Evolutionary conservation across 2,797 vertebrate genomes (phyloP).

Genomic region (Malurus splendens): DNA sequence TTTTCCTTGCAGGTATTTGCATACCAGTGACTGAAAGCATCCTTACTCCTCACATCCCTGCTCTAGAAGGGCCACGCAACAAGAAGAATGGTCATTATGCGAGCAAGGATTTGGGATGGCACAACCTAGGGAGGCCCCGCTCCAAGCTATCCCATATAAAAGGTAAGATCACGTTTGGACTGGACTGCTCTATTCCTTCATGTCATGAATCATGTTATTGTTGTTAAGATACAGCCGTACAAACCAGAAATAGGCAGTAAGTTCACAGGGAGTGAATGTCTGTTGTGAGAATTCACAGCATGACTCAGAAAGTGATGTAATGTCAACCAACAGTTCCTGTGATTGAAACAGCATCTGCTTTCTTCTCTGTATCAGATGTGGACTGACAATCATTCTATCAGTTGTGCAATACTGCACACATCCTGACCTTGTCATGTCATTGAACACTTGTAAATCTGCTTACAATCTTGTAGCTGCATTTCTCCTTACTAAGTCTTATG

Average conservation of each 20-base stretch:
- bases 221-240: neutral
- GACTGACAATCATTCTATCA: neutral
- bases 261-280: neutral
- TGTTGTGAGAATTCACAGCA: neutral
- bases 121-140: conserved; percentile 80
- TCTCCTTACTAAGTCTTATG: neutral
- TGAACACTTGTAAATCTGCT: neutral
- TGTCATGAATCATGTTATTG: neutral
- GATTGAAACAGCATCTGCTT: neutral
- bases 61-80: conserved; percentile 81
- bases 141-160: conserved; percentile 85
- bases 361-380: neutral
- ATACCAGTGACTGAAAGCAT: conserved; percentile 87
- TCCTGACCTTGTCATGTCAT: neutral
- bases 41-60: conserved; percentile 85
- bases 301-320: neutral
- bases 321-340: neutral
- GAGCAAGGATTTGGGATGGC: conserved; percentile 89
- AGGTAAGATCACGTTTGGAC: conserved; percentile 69
- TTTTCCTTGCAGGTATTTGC: conserved; percentile 82
- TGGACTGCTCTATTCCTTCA: neutral
- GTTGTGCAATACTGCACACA: neutral
- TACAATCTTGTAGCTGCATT: neutral
- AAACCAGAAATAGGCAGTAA: neutral
- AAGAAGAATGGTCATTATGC: conserved; percentile 76